Conservation (phyloP, 2,888 invertebrate genomes). For the Heliconius charithonia region DNA sequence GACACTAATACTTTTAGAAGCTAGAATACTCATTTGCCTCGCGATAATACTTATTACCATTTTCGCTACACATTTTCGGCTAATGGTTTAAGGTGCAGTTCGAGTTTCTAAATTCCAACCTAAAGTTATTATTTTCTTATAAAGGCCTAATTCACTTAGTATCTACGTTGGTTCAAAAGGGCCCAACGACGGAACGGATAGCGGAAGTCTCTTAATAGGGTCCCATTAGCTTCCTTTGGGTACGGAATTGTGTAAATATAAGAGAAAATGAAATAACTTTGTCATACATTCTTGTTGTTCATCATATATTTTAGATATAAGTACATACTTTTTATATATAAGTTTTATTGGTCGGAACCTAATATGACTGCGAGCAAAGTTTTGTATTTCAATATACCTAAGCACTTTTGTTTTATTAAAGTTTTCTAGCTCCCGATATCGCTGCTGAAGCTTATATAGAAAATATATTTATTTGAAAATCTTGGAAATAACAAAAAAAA, state of each 20-base stretch:
- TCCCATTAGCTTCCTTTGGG: conserved; percentile 20
- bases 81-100: conserved; percentile 25
- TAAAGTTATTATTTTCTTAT: neutral
- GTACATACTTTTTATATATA: neutral
- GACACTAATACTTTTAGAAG: neutral
- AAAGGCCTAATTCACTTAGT: neutral
- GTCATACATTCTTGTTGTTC: neutral
- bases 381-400: conserved; percentile 21
- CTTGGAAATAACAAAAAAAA: conserved; percentile 15
- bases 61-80: conserved; percentile 20
- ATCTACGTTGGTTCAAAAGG: neutral
- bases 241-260: conserved; percentile 17
- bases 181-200: conserved; percentile 5
- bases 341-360: conserved; percentile 10
- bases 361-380: conserved; percentile 13
- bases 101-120: neutral
- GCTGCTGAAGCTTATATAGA: neutral
- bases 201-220: conserved; percentile 19
- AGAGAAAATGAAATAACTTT: conserved; percentile 21
- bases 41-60: conserved; percentile 34
- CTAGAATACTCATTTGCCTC: conserved; percentile 16
- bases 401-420: conserved; percentile 19
- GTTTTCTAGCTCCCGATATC: conserved; percentile 15
- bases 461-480: conserved; percentile 3
- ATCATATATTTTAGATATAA: neutral